Evolutionary conservation across 2,797 vertebrate genomes (phyloP), one percentile per base, ranked within the genome.

Genomic region (Rachycentron canadum): DNA sequence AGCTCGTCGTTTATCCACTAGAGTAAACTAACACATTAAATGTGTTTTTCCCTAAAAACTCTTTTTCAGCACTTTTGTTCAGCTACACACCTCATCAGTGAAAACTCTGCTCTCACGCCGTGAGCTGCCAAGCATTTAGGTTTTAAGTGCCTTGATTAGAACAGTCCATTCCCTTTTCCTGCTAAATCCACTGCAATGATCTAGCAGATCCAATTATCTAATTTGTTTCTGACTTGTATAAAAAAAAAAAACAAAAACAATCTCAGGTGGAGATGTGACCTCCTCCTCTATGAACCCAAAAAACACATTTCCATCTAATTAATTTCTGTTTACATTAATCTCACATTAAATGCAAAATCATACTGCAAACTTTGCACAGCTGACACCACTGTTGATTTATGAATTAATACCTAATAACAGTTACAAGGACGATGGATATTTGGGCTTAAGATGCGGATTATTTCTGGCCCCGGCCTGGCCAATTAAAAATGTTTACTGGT

Each of bases 401-500:
- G 69, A 77, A 84, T 91, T 78, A 80, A 79, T 56, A 55, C 28
- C 68, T 60, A 28, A 43, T 43, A 69, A 80, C 77, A 73, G 60
- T 28, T 60, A 69, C 86, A 84, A 89, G 89, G 88, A 92, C 81
- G 16, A 36, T 7, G 67, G 72, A 81, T 82, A 30, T 84, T 85
- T 69, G 76, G 80, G 85, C 78, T 73, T 88, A 84, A 90, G 88
- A 75, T 66, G 73, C 53, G 56, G 73, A 91, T 90, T 89, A 90
- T 82, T 83, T 72, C 85, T 65, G 79, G 69, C 67, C 75, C 56
- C 43, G 5, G 68, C 76, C 55, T 21, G 40, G 71, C 89, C 87
- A 93, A 94, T 94, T 94, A 95, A 94, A 86, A 80, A 25, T 88
- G 88, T 93, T 91, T 93, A 89, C 90, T 63, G 72, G 88, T 77